Conservation (phyloP, 2,113 vertebrate species). For the Boulengeromyrus knoepffleri region DNA sequence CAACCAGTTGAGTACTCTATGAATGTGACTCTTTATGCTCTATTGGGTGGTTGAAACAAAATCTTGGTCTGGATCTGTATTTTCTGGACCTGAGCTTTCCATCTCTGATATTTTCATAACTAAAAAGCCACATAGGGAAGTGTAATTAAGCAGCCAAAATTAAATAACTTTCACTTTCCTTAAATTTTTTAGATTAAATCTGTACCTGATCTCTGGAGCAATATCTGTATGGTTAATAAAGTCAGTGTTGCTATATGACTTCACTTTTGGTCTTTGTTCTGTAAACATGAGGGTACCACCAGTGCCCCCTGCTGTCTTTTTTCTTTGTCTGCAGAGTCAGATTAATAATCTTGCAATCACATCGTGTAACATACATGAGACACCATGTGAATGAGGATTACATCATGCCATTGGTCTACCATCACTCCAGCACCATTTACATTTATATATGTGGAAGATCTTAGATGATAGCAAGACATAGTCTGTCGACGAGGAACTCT, state of each 20-base stretch:
- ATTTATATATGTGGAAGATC: neutral
- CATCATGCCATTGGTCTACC: neutral
- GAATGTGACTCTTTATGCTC: neutral
- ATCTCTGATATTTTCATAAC: conserved; percentile 16
- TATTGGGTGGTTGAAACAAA: neutral
- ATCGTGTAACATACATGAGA: neutral
- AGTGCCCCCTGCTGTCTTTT: conserved; percentile 38
- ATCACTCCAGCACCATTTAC: neutral
- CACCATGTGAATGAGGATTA: neutral
- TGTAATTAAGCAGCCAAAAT: conserved; percentile 80
- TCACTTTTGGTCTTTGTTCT: conserved; percentile 98
- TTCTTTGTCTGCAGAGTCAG: conserved; percentile 4
- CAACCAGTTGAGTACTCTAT: neutral
- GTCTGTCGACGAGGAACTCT: neutral
- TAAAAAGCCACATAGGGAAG: conserved; percentile 27
- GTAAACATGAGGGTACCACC: conserved; percentile 89
- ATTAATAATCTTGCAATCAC: neutral
- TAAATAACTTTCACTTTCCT: conserved; percentile 94
- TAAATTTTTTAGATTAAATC: conserved; percentile 77
- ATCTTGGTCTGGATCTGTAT: neutral
- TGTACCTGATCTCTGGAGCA: conserved; percentile 98
- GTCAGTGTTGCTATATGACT: conserved; percentile 97
- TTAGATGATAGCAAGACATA: neutral
- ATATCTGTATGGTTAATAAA: conserved; percentile 98
- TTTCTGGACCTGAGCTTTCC: neutral